Evolutionary conservation across 1,140 invertebrate species (phyloP), one percentile per base, ranked within the genome.

Genomic region (Arctopsyche grandis): DNA sequence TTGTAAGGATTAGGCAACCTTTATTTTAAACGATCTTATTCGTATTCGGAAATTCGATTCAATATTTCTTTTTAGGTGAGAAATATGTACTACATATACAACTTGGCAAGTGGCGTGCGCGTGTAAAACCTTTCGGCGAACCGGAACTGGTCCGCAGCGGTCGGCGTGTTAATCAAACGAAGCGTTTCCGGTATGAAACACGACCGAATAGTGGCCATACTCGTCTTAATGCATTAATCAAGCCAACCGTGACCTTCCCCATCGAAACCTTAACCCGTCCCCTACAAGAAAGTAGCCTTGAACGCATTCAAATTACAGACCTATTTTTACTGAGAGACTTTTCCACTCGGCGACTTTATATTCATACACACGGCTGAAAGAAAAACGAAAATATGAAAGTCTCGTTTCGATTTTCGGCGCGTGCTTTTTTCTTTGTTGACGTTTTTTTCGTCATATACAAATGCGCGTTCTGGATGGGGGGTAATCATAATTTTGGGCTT

Each of bases 141-240:
- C 29, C 29, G 29, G 29, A 38, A 38, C 29, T 38, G 3, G 29
- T 38, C 29, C 29, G 29, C 16, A 1, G 48, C 48, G 3, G 4
- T 52, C n/a, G 48, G 16, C 10, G 69, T 26, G 69, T 70, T 70
- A 70, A 70, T 70, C 69, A 70, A 70, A 70, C 24, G 24, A 70
- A 44, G 10, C 24, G 24, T 1, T 70, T 70, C 69, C 69, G 19
- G 60, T 66, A 22, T 43, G 14, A 70, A 26, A 29, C 26, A 70
- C n/a, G n/a, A 44, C 19, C 16, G 24, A 70, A n/a, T 9, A 70
- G 19, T 26, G 16, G 9, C 22, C 22, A 26, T n/a, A n/a, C 63
- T 3, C 5, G 1, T 26, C 24, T 5, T 10, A n/a, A 70, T 70
- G 38, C 69, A 70, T 22, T 70, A 38, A 38, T 70, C 69, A 70